Percentiles rank a stretch among this genome's conserved stretches.
phyloP scores from a whole-genome alignment of 2,888 invertebrate species.

The Norana najaformis region DNA sequence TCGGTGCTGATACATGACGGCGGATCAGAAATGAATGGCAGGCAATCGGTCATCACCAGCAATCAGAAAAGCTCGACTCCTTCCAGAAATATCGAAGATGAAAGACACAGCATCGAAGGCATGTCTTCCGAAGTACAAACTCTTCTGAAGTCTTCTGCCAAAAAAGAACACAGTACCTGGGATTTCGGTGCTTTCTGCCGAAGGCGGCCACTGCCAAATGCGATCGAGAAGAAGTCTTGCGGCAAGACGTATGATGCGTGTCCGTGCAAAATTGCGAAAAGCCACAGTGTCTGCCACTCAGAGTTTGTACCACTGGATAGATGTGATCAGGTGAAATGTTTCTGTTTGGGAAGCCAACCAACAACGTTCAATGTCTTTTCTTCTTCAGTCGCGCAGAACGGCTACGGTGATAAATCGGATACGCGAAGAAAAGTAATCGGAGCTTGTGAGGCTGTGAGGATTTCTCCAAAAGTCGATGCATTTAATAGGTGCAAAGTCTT shows the following conservation, averaged over 20 bases:
- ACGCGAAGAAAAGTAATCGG: background rate
- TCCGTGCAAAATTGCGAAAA: too few species aligned
- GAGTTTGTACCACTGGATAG: background rate
- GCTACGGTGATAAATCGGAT: background rate
- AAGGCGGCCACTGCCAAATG: background rate
- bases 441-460: background rate
- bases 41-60: background rate
- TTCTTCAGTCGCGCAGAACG: background rate
- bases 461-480: background rate
- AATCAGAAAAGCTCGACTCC: background rate
- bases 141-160: background rate
- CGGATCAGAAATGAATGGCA: background rate
- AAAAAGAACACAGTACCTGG: background rate
- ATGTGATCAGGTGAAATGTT: background rate
- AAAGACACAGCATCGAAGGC: background rate
- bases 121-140: background rate
- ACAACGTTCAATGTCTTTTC: background rate
- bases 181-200: background rate
- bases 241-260: background rate
- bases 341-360: background rate
- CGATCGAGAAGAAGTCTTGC: background rate
- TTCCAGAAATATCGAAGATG: background rate
- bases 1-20: background rate
- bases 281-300: background rate
- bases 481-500: background rate